Evolutionary conservation across 2,113 vertebrate genomes (phyloP), one percentile per base, ranked within the genome.

Genomic region (Sinocyclocheilus rhinocerous): DNA sequence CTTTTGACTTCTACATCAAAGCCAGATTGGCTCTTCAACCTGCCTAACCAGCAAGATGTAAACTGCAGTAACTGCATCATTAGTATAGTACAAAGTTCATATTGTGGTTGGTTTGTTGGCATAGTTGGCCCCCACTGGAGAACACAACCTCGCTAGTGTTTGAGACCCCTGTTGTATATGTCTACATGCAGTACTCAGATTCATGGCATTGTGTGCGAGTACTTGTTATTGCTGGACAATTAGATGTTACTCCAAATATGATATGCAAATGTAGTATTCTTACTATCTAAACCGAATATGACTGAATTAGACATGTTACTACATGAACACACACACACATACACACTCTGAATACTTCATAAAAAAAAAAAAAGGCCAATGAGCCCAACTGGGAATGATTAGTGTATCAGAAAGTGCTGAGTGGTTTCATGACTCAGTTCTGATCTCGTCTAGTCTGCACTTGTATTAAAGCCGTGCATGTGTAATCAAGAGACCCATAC

Each of bases 401-500:
- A 50, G 73, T 29, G 6, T 83, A 61, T 73, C 48, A 72, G 16
- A 73, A 55, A 83, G 81, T 72, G 52, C 48, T 57, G 67, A 72
- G 81, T 70, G 42, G 63, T 11, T 69, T 36, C 65, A 69, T 36
- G 39, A 12, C n/a, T 39, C 3, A 29, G 59, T 39, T 39, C 36
- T 72, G 33, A 72, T 72, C 33, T 39, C 33, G 33, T 69, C 65
- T 33, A 69, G 65, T 69, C 29, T 70, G 29, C 7, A 10, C 61
- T 61, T 10, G 9, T 29, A 48, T 45, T 52, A 67, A 63, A 45
- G 33, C 33, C 8, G 13, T 67, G 63, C 12, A 29, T 67, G 63
- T 67, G 15, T 70, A 70, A 65, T 75, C n/a, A 75, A n/a, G 72
- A 75, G 39, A 75, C 36, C 72, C 72, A 45, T 42, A 75, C 39